Percentiles rank a stretch among this genome's conserved stretches.
These are phyloP conservation scores for Scelioninae gen. 2 DNA, from an alignment of 2,888 invertebrate species.

Conservation along the genomic window DNA sequence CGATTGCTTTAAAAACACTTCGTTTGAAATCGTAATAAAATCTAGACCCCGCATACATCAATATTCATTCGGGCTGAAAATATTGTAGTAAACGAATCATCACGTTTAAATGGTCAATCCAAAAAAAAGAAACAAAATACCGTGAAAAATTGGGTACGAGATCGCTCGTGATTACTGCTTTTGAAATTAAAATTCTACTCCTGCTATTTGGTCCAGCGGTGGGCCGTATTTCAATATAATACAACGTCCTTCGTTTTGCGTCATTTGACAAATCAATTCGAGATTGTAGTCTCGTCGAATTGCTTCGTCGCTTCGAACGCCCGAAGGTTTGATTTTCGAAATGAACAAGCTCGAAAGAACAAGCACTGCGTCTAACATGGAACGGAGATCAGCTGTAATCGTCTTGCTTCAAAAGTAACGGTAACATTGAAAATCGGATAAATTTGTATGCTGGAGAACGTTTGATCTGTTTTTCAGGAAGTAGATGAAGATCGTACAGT, in stretches of 20 bases:
- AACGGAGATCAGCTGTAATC: neutral
- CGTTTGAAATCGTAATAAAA: slow-evolving; percentile 21
- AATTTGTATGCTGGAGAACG: no score
- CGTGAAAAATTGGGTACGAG: slow-evolving; percentile 12
- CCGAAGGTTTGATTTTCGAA: slow-evolving; percentile 53
- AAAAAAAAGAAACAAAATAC: slow-evolving; percentile 16
- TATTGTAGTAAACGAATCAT: slow-evolving; percentile 32
- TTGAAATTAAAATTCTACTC: no score
- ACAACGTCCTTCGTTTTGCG: slow-evolving; percentile 4
- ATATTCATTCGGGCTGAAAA: neutral
- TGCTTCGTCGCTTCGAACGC: slow-evolving; percentile 1
- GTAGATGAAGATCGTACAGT: slow-evolving; percentile 39
- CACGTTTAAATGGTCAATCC: slow-evolving; percentile 39
- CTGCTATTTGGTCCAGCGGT: no score
- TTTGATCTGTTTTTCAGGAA: slow-evolving; percentile 20
- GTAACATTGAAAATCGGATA: no score
- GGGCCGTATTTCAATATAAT: slow-evolving; percentile 1
- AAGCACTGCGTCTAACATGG: slow-evolving; percentile 16
- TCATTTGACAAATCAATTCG: slow-evolving; percentile 18
- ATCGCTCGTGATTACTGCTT: no score
- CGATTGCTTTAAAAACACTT: slow-evolving; percentile 23
- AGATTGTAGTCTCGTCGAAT: no score
- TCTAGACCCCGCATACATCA: slow-evolving; percentile 3
- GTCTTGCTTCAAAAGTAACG: neutral
- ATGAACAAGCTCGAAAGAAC: no score